Conservation (phyloP, 2,113 vertebrate genomes). For the Psephotus haematonotus region DNA sequence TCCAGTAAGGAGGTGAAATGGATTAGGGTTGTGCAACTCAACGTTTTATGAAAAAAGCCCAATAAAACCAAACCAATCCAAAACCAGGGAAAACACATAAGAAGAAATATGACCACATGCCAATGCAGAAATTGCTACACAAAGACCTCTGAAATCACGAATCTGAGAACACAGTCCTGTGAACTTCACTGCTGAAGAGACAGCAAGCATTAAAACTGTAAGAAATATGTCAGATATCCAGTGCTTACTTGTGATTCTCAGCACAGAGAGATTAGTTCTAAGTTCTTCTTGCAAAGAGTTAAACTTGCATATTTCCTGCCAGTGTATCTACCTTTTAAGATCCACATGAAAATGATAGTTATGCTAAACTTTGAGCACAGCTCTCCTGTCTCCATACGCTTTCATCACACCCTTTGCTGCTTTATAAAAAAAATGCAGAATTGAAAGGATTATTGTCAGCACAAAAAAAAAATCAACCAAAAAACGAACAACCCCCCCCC, state of each 20-base stretch:
- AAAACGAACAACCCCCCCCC: not conserved
- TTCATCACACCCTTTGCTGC: not conserved
- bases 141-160: not conserved
- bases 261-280: not conserved
- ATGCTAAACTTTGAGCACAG: not conserved
- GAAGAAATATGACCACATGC: not conserved
- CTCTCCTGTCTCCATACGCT: not conserved
- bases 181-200: not conserved
- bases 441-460: not conserved
- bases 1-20: not conserved
- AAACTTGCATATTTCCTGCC: not conserved
- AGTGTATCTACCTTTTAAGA: not conserved
- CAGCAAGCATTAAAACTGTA: not conserved
- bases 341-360: not conserved
- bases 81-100: not conserved
- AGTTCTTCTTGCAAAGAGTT: not conserved
- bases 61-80: not conserved
- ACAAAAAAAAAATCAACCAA: not conserved
- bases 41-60: not conserved
- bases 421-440: not conserved
- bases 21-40: not conserved
- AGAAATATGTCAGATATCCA: not conserved
- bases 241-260: not conserved
- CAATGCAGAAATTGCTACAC: not conserved
- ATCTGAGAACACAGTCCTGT: not conserved